Base-by-base conservation (phyloP, 1,140 invertebrate genomes). In the Yoshiicerus persimilis region DNA sequence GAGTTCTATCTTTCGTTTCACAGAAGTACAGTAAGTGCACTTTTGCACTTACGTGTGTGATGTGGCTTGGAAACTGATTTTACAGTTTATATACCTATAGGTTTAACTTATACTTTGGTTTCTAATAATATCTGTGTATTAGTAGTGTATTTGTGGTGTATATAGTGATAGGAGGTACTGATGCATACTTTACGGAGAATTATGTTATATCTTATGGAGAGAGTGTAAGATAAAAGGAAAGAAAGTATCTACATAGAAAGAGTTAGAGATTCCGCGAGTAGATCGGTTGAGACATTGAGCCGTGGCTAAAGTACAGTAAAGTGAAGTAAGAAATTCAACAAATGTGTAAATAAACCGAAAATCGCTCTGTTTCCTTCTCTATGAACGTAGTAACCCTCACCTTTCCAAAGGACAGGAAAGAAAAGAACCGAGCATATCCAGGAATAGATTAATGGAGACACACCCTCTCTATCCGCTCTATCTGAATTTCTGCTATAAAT, bases 331-430 rank as follows among this genome's bases (percentile, higher is more conserved):
- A 38, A 80, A 80, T 80, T 80, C 75, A 80, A 80, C 75, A 80
- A 80, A 80, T 80, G 75, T 80, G 75, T 80, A 80, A 80, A 80
- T 80, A 80, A 80, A 80, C 75, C 75, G n/a, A 38, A 56, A 80
- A 36, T 80, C 75, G 34, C 11, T 80, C 13, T 56, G 20, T 56
- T 20, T 47, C 41, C 39, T 10, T 36, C 66, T 2, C 66, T 70
- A 70, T 70, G 9, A 70, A 30, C 66, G 1, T 30, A 38, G 32
- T 80, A 80, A 80, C 75, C 32, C 75, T 80, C 75, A 80, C 75
- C 75, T 80, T 80, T 80, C 34, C 32, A 38, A 20, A 30, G 25
- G 30, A 36, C 3, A 20, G 34, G 8, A 70, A 70, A 30, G 27
- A 70, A 13, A 27, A 70, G 9, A 66, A 6, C 39, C 56, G 20